Percentiles rank a stretch among this genome's conserved stretches.
Evolutionary conservation across 2,888 invertebrate genomes (phyloP).

Genomic region (Caenorhabditis sp.): DNA sequence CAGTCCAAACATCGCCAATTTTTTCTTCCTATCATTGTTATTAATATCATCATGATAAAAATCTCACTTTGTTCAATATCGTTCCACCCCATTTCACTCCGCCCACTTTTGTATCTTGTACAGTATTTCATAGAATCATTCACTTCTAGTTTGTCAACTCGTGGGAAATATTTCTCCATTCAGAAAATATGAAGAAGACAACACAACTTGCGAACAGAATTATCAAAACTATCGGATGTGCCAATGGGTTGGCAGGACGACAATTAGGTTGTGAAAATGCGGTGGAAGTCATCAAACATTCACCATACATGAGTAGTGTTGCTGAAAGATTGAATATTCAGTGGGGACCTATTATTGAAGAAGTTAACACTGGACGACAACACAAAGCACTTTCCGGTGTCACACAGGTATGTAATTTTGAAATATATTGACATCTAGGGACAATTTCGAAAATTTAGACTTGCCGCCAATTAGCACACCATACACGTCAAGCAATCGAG

Average conservation of each 20-base stretch:
- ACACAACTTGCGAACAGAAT: constrained; percentile 39
- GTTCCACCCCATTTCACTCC: background rate
- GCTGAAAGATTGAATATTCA: constrained; percentile 46
- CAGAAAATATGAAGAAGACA: constrained; percentile 28
- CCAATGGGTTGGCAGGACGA: constrained; percentile 62
- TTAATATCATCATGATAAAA: background rate
- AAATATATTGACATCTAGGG: background rate
- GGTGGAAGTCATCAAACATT: constrained; percentile 52
- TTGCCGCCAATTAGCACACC: constrained; percentile 50
- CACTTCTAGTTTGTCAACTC: background rate
- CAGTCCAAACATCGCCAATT: background rate
- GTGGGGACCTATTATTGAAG: constrained; percentile 57
- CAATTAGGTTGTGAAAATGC: constrained; percentile 65
- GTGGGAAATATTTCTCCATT: background rate
- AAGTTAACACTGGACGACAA: constrained; percentile 57
- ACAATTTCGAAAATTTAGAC: constrained; percentile 26
- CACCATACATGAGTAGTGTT: constrained; percentile 45
- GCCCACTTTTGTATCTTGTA: background rate
- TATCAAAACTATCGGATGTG: constrained; percentile 58
- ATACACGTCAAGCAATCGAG: constrained; percentile 48
- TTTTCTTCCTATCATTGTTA: background rate
- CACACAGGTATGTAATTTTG: constrained; percentile 33
- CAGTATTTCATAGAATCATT: background rate
- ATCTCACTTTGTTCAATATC: background rate
- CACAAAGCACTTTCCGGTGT: constrained; percentile 56